Conservation (phyloP, 1,140 invertebrate species). For the Aphaenogaster floridana region DNA sequence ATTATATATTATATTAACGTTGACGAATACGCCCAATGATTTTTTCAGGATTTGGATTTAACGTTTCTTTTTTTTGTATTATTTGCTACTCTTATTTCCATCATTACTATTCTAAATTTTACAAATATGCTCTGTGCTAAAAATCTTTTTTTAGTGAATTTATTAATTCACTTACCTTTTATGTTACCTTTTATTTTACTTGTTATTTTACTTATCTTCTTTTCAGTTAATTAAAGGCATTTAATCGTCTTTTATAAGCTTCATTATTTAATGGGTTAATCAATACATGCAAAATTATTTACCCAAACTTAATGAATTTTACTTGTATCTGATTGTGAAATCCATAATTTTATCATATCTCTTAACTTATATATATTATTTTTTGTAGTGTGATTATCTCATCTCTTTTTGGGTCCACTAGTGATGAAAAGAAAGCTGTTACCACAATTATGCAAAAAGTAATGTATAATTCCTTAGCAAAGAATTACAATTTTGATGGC, state of each 20-base stretch:
- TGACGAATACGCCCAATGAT: too few relatives aligned
- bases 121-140: too few relatives aligned
- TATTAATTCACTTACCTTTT: background rate
- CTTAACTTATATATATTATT: background rate
- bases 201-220: background rate
- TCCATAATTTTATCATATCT: conserved; percentile 1
- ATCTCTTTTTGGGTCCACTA: background rate
- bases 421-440: background rate
- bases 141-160: background rate
- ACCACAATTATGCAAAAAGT: conserved; percentile 5
- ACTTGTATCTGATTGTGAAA: background rate
- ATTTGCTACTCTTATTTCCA: too few relatives aligned
- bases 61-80: too few relatives aligned
- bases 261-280: background rate
- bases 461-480: background rate
- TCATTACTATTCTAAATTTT: too few relatives aligned
- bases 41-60: too few relatives aligned
- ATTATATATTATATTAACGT: background rate
- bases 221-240: background rate
- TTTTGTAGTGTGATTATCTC: conserved; percentile 12
- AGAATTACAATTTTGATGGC: conserved; percentile 13
- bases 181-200: background rate
- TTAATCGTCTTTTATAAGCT: background rate
- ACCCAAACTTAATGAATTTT: too few relatives aligned
- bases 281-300: too few relatives aligned